Percentiles rank a stretch among this genome's conserved stretches.
Evolutionary conservation across 2,888 invertebrate genomes (phyloP).

Genomic region (Hydraecia micacea): DNA sequence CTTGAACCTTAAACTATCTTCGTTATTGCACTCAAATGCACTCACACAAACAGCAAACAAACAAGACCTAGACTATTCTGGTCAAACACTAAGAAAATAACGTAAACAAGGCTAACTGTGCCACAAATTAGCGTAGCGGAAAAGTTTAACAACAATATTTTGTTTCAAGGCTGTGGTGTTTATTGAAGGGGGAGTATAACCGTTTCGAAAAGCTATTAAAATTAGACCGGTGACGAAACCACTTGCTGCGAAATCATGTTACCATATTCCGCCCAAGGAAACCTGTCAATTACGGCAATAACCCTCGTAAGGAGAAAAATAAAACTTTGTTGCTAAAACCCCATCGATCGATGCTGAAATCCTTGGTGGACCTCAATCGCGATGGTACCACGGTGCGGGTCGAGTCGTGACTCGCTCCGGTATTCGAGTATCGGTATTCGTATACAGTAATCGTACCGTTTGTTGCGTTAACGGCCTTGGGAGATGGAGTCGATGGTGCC

Average conservation of each 20-base stretch:
- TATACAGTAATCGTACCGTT: constrained; percentile 84
- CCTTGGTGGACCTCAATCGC: constrained; percentile 70
- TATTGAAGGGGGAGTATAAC: constrained; percentile 32
- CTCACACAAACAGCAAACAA: constrained; percentile 43
- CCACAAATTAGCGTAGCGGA: constrained; percentile 33
- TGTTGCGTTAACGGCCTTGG: constrained; percentile 84
- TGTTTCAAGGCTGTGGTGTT: constrained; percentile 34
- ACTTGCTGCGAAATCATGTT: constrained; percentile 26
- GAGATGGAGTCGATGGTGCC: constrained; percentile 78
- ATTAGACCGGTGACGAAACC: constrained; percentile 61
- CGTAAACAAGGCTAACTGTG: constrained; percentile 16
- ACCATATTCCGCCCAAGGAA: constrained; percentile 22
- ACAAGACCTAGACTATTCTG: constrained; percentile 22
- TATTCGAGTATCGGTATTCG: constrained; percentile 73
- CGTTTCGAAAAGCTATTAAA: constrained; percentile 54
- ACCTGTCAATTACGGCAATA: constrained; percentile 24
- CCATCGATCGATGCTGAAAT: constrained; percentile 70
- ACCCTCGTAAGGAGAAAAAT: not conserved
- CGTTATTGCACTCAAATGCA: constrained; percentile 77
- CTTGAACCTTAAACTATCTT: constrained; percentile 85
- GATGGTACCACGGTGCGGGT: constrained; percentile 72
- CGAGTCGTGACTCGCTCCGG: constrained; percentile 82
- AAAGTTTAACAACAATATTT: constrained; percentile 38
- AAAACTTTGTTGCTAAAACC: constrained; percentile 29
- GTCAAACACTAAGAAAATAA: constrained; percentile 2